phyloP scores from a whole-genome alignment of 2,888 invertebrate species.

The Crepidodera aurea region DNA sequence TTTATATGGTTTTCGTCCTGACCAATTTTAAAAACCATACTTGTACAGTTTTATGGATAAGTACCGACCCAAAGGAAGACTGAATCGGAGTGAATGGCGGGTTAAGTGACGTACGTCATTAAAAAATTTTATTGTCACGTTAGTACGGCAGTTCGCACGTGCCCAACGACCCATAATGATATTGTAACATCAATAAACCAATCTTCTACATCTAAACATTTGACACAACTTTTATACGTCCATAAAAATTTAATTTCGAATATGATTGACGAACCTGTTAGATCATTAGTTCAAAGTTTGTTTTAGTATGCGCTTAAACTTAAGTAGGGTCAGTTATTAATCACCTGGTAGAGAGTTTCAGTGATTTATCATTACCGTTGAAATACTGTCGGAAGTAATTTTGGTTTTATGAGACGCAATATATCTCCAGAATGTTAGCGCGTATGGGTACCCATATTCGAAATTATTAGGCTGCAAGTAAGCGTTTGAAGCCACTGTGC shows the following conservation, averaged over 20 bases:
- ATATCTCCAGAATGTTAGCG: constrained; percentile 39
- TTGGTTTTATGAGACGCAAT: constrained; percentile 45
- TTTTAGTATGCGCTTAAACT: constrained; percentile 41
- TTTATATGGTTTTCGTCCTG: neutral
- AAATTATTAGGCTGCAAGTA: neutral
- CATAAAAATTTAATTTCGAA: constrained; percentile 62
- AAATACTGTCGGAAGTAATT: constrained; percentile 39
- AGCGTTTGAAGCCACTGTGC: neutral
- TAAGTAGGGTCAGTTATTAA: constrained; percentile 47
- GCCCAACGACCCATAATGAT: constrained; percentile 60
- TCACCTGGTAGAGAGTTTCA: constrained; percentile 40
- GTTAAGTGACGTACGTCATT: constrained; percentile 58
- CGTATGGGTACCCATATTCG: constrained; percentile 14
- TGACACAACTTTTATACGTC: constrained; percentile 61
- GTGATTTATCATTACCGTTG: constrained; percentile 48
- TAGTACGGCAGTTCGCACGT: constrained; percentile 61
- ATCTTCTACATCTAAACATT: constrained; percentile 60
- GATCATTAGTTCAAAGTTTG: constrained; percentile 52
- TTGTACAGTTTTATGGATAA: neutral
- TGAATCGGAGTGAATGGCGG: constrained; percentile 34
- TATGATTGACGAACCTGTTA: constrained; percentile 61
- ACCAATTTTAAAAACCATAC: neutral
- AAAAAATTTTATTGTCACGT: constrained; percentile 62
- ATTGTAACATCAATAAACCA: constrained; percentile 63
- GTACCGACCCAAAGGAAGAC: constrained; percentile 10